Base-by-base conservation (phyloP, 2,113 vertebrate genomes). In the Vidua macroura region DNA sequence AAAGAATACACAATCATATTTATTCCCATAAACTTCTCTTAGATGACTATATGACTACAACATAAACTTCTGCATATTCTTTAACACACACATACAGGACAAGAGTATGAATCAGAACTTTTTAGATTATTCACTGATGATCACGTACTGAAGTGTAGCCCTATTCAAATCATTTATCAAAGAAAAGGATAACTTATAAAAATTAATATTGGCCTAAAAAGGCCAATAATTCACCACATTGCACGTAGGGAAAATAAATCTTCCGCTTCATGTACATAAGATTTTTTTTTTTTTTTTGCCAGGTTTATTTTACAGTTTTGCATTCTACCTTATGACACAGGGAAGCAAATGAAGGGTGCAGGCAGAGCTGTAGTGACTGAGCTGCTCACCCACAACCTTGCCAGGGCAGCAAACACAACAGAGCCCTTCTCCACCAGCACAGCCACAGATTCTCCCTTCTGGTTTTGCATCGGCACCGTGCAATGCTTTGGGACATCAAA, bases 191-290 rank as follows among this genome's bases (percentile, higher is more conserved):
- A n/a, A 70, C 11, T 68, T 59, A 13, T 3, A 64, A 79, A 90
- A 90, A 48, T 46, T 8, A 33, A 13, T 30, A 64, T 14, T 83
- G 16, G 16, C 30, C 16, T 55, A 39, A 33, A 35, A 39, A 86
- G 18, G 15, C 3, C 39, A 39, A 39, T 21, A 59, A 78, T 33
- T 78, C 69, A 58, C 4, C 51, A 53, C 25, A 46, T 0, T 21
- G 12, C 1, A 1, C 0, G 0, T 1, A 53, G 48, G 27, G 18
- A 25, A 82, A 72, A 43, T 2, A 41, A 35, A 4, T 12, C 18
- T 48, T 60, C 33, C 25, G 17, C 30, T 77, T 64, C 28, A n/a
- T 1, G 6, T 30, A 55, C 2, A 16, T 62, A 79, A n/a, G 20
- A 2, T 6, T 30, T 22, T 18, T 48, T 76, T 18, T 46, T 48